Conservation (phyloP, 2,888 invertebrate species). For the Dicyrtomina minuta region DNA sequence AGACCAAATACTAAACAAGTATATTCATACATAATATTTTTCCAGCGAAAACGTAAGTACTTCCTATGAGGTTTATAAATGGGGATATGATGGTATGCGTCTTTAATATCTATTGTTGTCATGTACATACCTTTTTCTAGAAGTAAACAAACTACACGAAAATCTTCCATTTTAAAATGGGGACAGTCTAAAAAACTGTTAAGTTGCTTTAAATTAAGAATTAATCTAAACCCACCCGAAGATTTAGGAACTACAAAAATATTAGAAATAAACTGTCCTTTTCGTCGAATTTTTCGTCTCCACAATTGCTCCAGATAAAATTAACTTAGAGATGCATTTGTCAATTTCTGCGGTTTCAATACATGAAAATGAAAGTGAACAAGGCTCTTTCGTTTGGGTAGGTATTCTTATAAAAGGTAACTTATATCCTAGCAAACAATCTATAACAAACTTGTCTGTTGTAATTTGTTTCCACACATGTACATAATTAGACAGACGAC, state of each 20-base stretch:
- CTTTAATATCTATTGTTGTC: constrained; percentile 18
- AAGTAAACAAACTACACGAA: no score
- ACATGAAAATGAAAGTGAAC: no score
- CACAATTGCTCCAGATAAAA: background rate
- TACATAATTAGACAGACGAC: constrained; percentile 1
- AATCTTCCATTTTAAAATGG: no score
- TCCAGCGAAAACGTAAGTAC: constrained; percentile 13
- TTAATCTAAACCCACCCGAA: constrained; percentile 11
- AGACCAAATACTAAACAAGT: constrained; percentile 22
- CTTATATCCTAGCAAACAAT: constrained; percentile 4
- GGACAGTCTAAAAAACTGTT: constrained; percentile 3
- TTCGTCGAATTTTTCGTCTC: background rate
- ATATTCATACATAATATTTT: constrained; percentile 2
- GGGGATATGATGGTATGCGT: constrained; percentile 17
- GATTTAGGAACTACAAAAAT: constrained; percentile 21
- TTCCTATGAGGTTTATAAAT: background rate
- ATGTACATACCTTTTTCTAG: constrained; percentile 1
- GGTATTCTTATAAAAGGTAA: constrained; percentile 9
- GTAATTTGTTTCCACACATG: constrained; percentile 8
- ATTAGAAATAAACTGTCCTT: constrained; percentile 10
- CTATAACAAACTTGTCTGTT: background rate
- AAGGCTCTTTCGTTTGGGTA: no score
- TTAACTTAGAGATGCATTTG: background rate
- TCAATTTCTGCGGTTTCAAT: background rate
- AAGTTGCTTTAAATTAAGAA: constrained; percentile 8